Percentiles rank a stretch among this genome's conserved stretches.
Evolutionary conservation across 2,113 vertebrate genomes (phyloP).

Genomic region (Pavo muticus): DNA sequence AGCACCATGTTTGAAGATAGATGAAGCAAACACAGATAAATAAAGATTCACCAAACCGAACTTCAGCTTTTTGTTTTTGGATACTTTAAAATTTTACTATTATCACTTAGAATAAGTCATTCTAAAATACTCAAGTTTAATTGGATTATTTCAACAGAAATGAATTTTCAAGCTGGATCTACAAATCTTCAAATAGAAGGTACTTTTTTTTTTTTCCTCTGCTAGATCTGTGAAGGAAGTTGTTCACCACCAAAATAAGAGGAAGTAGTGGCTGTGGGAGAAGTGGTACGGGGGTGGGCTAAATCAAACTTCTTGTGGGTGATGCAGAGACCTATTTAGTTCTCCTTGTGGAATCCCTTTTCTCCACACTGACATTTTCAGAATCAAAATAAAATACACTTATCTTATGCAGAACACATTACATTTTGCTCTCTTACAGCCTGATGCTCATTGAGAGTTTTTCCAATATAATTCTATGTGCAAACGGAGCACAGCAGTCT

Average conservation of each 20-base stretch:
- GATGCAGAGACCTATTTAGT: not conserved
- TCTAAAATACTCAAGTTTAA: not conserved
- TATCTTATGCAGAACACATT: not conserved
- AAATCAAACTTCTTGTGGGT: not conserved
- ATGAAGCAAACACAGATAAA: not conserved
- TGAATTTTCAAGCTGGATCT: not conserved
- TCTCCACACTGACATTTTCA: not conserved
- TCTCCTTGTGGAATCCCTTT: not conserved
- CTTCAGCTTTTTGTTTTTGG: not conserved
- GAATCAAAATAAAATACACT: not conserved
- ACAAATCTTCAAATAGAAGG: not conserved
- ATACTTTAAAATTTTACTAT: too few relatives aligned
- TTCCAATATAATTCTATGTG: not conserved
- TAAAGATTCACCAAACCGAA: not conserved
- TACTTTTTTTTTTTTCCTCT: not conserved
- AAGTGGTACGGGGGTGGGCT: not conserved
- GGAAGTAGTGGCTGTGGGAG: not conserved
- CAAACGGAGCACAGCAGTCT: not conserved
- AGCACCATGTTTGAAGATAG: not conserved
- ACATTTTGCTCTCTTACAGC: not conserved
- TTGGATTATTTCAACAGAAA: not conserved
- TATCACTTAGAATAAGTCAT: not conserved
- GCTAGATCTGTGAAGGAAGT: not conserved
- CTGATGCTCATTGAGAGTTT: not conserved
- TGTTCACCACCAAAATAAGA: not conserved